A percentile compares a stretch with the other conserved stretches of the same genome.
Evolutionary conservation across 2,797 vertebrate genomes (phyloP).

Genomic region (Mycteria americana): DNA sequence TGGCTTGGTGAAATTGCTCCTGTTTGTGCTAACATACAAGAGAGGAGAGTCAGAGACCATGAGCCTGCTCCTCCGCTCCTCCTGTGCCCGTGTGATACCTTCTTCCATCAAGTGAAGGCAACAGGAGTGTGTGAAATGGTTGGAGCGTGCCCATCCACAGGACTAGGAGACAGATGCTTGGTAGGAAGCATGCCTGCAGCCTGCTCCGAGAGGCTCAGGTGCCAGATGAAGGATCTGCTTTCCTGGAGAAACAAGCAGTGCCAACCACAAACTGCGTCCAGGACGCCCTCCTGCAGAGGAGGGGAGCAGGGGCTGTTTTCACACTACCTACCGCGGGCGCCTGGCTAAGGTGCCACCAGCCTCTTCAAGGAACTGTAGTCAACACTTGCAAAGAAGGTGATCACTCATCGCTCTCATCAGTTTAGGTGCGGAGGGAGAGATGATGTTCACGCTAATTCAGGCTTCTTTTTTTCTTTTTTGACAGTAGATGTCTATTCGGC

Average conservation of each 20-base stretch:
- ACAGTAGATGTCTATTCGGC: not conserved
- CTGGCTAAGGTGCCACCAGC: not conserved
- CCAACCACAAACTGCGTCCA: not conserved
- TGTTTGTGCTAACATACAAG: not conserved
- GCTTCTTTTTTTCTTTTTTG: not conserved
- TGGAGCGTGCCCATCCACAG: not conserved
- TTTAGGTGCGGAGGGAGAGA: not conserved
- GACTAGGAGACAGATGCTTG: constrained; percentile 16
- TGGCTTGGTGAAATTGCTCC: not conserved
- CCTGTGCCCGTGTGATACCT: not conserved
- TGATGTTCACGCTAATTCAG: not conserved
- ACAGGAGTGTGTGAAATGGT: not conserved
- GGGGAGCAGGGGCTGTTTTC: constrained; percentile 18
- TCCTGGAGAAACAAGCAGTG: not conserved
- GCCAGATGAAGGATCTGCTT: constrained; percentile 33
- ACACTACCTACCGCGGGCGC: not conserved
- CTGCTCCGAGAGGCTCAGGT: not conserved
- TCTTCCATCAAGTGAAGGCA: not conserved
- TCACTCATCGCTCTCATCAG: not conserved
- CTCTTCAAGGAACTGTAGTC: not conserved
- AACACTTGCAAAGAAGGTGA: not conserved
- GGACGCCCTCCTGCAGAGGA: not conserved
- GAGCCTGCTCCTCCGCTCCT: not conserved
- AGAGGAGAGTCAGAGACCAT: not conserved
- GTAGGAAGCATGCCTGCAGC: constrained; percentile 4